phyloP scores from a whole-genome alignment of 1,140 invertebrate species.

The Neodiprion pinetum region DNA sequence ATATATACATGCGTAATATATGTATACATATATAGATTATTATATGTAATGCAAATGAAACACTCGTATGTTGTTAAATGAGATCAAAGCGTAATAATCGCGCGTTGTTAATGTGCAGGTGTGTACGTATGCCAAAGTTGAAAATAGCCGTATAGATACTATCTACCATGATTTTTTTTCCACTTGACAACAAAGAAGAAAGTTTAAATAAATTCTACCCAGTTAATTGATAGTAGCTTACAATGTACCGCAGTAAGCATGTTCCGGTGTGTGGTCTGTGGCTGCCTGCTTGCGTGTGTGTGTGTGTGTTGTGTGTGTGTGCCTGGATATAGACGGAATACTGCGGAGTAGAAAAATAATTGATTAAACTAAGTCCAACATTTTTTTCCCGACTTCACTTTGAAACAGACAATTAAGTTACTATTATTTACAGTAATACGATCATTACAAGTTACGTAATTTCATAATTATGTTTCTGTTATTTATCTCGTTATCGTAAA shows the following conservation, averaged over 20 bases:
- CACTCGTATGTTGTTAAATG: neutral
- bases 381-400: neutral
- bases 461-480: conserved; percentile 8
- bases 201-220: neutral
- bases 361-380: neutral
- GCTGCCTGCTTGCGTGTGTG: no score
- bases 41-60: neutral
- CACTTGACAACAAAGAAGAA: neutral
- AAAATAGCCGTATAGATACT: no score
- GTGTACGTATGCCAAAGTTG: no score
- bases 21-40: neutral
- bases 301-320: no score
- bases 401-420: conserved; percentile 1
- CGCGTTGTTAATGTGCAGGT: neutral
- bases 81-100: conserved; percentile 1
- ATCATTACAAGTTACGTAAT: conserved; percentile 5
- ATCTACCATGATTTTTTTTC: neutral
- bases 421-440: conserved; percentile 5
- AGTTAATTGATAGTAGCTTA: no score
- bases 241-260: no score
- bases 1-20: no score
- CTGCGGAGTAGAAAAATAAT: neutral
- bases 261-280: no score
- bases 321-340: no score
- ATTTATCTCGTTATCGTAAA: neutral